Percentiles rank a stretch among this genome's conserved stretches.
Conservation (phyloP, 2,888 invertebrate species). For the Frankliniella intonsa region DNA sequence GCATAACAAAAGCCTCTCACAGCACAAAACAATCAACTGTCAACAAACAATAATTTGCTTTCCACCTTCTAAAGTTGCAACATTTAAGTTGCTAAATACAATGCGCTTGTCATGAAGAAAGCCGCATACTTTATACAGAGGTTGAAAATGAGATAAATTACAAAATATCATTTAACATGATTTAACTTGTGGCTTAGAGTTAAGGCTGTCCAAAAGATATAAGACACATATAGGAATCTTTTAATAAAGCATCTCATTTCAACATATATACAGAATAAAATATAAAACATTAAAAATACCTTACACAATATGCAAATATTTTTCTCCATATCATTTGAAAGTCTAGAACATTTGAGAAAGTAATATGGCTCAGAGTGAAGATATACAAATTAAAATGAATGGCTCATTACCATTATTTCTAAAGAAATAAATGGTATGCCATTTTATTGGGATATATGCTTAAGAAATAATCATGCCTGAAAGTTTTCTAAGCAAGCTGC, state of each 20-base stretch:
- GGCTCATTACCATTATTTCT: no score
- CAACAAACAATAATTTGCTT: not conserved
- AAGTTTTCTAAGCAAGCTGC: no score
- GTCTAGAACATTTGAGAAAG: not conserved
- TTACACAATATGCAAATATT: not conserved
- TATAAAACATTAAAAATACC: constrained; percentile 20
- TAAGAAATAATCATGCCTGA: no score
- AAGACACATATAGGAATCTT: constrained; percentile 4
- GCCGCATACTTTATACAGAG: not conserved
- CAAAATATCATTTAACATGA: not conserved
- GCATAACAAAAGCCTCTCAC: constrained; percentile 2
- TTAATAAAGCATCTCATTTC: constrained; percentile 14
- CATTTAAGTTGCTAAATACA: not conserved
- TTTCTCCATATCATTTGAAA: not conserved
- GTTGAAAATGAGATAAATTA: not conserved
- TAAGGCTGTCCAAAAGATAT: constrained; percentile 13
- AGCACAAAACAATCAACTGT: constrained; percentile 17
- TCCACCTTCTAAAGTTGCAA: not conserved
- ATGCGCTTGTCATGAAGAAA: not conserved
- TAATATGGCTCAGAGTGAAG: not conserved
- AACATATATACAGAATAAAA: constrained; percentile 20
- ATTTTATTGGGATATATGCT: no score
- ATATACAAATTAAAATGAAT: no score
- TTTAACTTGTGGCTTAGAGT: not conserved
- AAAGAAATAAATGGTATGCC: no score